Conservation (phyloP, 2,113 vertebrate genomes). For the Oryzias curvinotus region DNA sequence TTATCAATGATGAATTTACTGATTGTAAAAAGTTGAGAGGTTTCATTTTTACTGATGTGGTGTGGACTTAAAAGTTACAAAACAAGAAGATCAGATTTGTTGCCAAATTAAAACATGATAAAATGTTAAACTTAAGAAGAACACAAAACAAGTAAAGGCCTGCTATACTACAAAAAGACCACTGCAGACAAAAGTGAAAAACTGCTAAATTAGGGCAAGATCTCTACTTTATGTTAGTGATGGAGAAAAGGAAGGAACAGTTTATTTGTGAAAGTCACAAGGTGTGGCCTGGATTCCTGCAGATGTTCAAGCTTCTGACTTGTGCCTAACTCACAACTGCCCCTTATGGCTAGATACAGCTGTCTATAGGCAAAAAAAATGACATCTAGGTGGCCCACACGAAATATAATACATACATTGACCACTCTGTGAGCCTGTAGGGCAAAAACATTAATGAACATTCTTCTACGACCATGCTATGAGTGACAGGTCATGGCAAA, state of each 20-base stretch:
- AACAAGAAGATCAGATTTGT: background rate
- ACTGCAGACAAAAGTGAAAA: conserved; percentile 3
- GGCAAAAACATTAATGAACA: too few relatives aligned
- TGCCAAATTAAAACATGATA: background rate
- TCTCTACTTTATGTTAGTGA: background rate
- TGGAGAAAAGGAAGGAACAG: conserved; percentile 4
- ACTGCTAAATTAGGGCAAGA: background rate
- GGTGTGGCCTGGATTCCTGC: too few relatives aligned
- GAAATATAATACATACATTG: too few relatives aligned
- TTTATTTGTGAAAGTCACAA: too few relatives aligned
- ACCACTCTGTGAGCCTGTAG: too few relatives aligned
- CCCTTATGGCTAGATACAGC: too few relatives aligned
- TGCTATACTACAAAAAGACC: background rate
- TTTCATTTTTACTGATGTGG: conserved; percentile 1
- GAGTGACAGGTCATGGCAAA: too few relatives aligned
- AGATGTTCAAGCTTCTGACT: too few relatives aligned
- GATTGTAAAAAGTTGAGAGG: background rate
- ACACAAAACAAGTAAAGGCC: background rate
- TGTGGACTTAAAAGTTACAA: background rate
- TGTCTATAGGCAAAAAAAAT: too few relatives aligned
- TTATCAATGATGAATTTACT: conserved; percentile 18
- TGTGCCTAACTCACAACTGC: too few relatives aligned
- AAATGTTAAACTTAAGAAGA: background rate
- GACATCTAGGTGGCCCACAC: too few relatives aligned
- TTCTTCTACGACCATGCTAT: too few relatives aligned